Percentiles rank a stretch among this genome's conserved stretches.
Conservation (phyloP, 1,140 invertebrate species). For the Zaprionus davidi region DNA sequence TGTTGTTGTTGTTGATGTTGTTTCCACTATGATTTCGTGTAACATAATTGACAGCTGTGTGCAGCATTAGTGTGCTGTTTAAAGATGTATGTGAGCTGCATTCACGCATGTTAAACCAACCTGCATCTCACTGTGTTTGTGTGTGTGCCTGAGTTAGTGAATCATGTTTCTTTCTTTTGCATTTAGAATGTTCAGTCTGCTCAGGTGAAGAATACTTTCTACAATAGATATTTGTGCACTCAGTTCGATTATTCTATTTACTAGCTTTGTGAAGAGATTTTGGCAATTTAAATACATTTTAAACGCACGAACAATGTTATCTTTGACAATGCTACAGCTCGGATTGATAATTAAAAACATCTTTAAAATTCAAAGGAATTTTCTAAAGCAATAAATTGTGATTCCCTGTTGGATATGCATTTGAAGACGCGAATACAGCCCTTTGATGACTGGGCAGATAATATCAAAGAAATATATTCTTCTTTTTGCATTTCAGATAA, state of each 20-base stretch:
- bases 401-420: background rate
- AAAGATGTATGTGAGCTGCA: constrained; percentile 5
- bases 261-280: background rate
- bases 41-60: constrained; percentile 11
- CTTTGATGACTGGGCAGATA: no score
- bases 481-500: no score
- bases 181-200: background rate
- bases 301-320: background rate
- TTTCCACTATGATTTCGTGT: background rate
- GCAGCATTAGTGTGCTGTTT: constrained; percentile 1
- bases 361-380: background rate
- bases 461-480: no score
- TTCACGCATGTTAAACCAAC: background rate
- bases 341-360: background rate
- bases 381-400: background rate
- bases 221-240: constrained; percentile 1
- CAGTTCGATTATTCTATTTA: background rate
- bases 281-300: constrained; percentile 1
- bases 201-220: background rate
- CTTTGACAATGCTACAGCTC: background rate
- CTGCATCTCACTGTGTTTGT: background rate
- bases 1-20: background rate
- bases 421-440: no score
- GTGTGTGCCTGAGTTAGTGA: background rate
- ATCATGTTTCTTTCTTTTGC: background rate